phyloP scores from a whole-genome alignment of 2,113 vertebrate genomes.

The Leiothrix lutea region DNA sequence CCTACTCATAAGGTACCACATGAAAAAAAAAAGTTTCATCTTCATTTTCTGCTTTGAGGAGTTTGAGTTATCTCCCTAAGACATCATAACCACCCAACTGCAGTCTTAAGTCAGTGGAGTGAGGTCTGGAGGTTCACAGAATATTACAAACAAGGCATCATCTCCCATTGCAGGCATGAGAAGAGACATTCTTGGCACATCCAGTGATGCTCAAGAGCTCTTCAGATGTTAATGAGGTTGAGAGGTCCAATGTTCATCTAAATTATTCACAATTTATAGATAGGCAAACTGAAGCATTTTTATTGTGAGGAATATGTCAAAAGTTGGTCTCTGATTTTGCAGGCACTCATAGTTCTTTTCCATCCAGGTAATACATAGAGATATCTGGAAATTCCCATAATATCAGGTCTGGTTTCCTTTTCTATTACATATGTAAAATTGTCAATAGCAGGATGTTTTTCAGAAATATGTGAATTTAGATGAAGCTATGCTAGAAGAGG shows the following conservation, averaged over 20 bases:
- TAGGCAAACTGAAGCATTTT: not conserved
- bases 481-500: not conserved
- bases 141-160: not conserved
- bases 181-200: not conserved
- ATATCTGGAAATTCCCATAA: not conserved
- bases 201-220: not conserved
- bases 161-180: not conserved
- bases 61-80: not conserved
- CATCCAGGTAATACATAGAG: not conserved
- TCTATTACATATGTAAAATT: not conserved
- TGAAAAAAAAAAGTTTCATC: constrained; percentile 50
- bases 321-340: not conserved
- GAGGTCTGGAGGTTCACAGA: not conserved
- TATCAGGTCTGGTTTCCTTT: not conserved
- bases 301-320: not conserved
- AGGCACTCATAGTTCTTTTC: not conserved
- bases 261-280: not conserved
- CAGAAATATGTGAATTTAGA: not conserved
- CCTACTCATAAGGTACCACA: constrained; percentile 17
- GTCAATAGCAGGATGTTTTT: not conserved
- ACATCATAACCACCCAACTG: not conserved
- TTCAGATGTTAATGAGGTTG: not conserved
- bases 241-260: not conserved
- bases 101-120: not conserved
- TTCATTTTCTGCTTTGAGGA: constrained; percentile 33